A percentile compares a stretch with the other conserved stretches of the same genome.
phyloP scores from a whole-genome alignment of 2,888 invertebrate genomes.

The Branchipolynoe longqiensis region DNA sequence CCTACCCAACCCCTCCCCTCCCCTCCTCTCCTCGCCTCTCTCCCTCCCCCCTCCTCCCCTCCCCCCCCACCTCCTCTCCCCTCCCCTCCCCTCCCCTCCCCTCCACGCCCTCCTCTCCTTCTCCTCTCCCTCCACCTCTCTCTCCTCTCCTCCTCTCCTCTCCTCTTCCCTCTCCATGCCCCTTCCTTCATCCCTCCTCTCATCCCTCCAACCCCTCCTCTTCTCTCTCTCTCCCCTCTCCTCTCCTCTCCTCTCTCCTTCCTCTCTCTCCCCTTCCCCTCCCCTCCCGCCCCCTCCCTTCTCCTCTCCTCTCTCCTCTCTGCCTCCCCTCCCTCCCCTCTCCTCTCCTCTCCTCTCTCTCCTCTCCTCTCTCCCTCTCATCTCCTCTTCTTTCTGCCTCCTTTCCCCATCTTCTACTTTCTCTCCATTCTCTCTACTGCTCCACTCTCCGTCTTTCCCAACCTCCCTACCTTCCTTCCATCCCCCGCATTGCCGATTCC shows the following conservation, averaged over 20 bases:
- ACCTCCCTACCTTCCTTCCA: not conserved
- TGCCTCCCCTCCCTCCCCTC: not conserved
- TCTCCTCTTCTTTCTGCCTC: conserved; percentile 3
- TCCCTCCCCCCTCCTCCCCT: too few species aligned
- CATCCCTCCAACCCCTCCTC: not conserved
- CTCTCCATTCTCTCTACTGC: not conserved
- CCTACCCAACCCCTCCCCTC: too few species aligned
- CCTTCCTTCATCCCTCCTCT: not conserved
- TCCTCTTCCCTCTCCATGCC: too few species aligned
- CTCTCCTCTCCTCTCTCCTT: conserved; percentile 1
- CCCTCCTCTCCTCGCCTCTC: too few species aligned
- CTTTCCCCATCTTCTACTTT: not conserved
- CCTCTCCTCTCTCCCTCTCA: not conserved
- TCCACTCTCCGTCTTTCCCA: not conserved
- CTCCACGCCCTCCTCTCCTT: too few species aligned
- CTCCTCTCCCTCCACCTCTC: too few species aligned
- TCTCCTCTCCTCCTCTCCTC: too few species aligned
- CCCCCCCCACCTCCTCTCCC: too few species aligned
- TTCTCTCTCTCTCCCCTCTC: not conserved
- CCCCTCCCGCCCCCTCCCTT: not conserved
- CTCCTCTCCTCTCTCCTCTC: conserved; percentile 16
- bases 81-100: too few species aligned
- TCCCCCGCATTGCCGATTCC: not conserved
- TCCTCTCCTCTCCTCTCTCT: not conserved
- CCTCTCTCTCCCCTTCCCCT: not conserved